Evolutionary conservation across 2,888 invertebrate genomes (phyloP), one percentile per base, ranked within the genome.

Genomic region (Drosophila neotestacea): DNA sequence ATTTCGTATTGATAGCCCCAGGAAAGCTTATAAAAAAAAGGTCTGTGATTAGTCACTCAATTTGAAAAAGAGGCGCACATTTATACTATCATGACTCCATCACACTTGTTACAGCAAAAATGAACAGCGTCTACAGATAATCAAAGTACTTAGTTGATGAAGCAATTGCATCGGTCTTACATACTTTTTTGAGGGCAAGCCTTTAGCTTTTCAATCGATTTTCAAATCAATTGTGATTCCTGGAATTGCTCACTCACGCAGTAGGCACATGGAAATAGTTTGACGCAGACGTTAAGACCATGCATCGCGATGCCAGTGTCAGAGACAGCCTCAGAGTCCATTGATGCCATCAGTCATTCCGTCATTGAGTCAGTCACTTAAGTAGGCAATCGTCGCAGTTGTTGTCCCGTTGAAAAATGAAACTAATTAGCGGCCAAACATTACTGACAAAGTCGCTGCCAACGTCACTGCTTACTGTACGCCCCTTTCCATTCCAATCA

Each of bases 401-500:
- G 80, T 76, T 66, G 55, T 50, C 38, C 59, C 55, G 62, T 77
- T 77, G 64, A 73, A 81, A 89, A 85, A 83, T 87, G 79, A 78
- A 90, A 90, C 85, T 85, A 85, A 85, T 85, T 85, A 85, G 85
- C 89, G 58, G 60, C 59, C 58, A 70, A 63, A 42, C 44, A n/a
- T 22, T 28, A 52, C 13, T 56, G 36, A 7, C 61, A 13, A 42
- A 58, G 54, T 44, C 42, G 64, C 55, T 36, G 52, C 41, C 41
- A 9, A 5, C 54, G 48, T 44, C 62, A 34, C 60, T 54, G 66
- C 51, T 44, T 52, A 51, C 44, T 28, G 36, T 52, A 67, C 47
- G 58, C 71, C 75, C 65, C 61, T 85, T 73, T 66, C 77, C 88
- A 89, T 76, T 81, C 62, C 82, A 90, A 89, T 90, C 86, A 86